These are phyloP conservation scores for Chondrilla cf. caribensis DNA, from an alignment of 37 sponge, comb jelly and placozoan genomes.

Conservation along the genomic window DNA sequence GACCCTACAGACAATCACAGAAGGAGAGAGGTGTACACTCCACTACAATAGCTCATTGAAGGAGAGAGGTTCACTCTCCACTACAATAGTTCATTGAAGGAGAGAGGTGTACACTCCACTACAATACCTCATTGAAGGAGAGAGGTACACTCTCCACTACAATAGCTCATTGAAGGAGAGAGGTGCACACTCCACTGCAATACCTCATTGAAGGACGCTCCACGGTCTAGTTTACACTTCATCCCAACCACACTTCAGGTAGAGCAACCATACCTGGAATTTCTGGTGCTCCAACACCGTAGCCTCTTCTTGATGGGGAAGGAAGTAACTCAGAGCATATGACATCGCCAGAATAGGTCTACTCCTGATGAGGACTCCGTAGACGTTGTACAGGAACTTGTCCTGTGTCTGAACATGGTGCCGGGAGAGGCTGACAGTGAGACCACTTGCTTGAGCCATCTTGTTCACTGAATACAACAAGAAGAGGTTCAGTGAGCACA, in stretches of 20 bases:
- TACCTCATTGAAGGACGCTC: background rate
- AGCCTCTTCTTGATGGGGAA: conserved; percentile 31
- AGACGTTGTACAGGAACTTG: conserved; percentile 52
- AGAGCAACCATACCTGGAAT: conserved; percentile 21
- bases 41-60: background rate
- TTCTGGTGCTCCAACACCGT: conserved; percentile 2
- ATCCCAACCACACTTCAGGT: no score
- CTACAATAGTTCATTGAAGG: conserved; percentile 26
- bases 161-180: background rate
- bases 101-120: background rate
- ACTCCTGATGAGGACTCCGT: conserved; percentile 44
- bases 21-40: background rate
- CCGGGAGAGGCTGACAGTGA: background rate
- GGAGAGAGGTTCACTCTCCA: no score
- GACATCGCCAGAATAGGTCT: conserved; percentile 68
- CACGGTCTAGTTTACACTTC: no score
- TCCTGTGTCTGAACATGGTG: background rate
- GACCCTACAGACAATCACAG: conserved; percentile 30
- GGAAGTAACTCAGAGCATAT: conserved; percentile 65
- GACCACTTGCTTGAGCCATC: background rate
- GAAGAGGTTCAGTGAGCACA: background rate
- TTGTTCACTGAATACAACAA: background rate
- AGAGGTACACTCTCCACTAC: no score
- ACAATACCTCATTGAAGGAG: background rate
- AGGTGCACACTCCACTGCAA: background rate